phyloP scores from a whole-genome alignment of 2,797 vertebrate species.

The Aplochiton taeniatus region DNA sequence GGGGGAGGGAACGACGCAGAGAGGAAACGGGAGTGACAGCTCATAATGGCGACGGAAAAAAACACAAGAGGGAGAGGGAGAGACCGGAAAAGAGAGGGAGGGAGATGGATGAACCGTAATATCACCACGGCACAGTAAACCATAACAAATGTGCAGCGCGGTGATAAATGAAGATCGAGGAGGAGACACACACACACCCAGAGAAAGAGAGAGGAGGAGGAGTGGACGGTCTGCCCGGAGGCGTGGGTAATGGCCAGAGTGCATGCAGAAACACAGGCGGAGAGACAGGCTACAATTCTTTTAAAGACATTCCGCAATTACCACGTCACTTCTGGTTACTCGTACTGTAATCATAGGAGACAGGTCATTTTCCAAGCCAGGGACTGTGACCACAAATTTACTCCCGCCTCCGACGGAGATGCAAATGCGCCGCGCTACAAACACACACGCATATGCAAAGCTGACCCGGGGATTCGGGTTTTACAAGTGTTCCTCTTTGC shows the following conservation, averaged over 20 bases:
- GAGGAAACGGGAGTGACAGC: no score
- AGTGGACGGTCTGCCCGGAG: neutral
- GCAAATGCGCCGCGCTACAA: neutral
- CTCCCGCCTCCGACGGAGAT: conserved; percentile 27
- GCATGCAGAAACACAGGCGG: conserved; percentile 23
- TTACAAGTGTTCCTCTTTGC: no score
- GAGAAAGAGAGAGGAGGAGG: neutral
- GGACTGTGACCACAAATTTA: conserved; percentile 60
- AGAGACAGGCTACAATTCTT: conserved; percentile 66
- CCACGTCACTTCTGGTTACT: conserved; percentile 77
- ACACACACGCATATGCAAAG: neutral
- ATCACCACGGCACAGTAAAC: no score
- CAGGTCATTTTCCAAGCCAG: conserved; percentile 72
- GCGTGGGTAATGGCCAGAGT: neutral
- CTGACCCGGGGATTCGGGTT: no score
- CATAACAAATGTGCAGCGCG: no score
- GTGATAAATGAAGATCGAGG: no score
- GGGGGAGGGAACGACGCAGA: neutral
- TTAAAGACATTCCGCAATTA: conserved; percentile 82
- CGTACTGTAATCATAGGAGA: conserved; percentile 72
- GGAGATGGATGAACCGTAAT: neutral
- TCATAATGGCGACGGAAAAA: no score
- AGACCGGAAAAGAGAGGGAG: neutral
- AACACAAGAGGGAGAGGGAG: neutral
- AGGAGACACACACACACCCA: neutral